phyloP scores from a whole-genome alignment of 1,140 invertebrate genomes.

The Drosophila aff. region DNA sequence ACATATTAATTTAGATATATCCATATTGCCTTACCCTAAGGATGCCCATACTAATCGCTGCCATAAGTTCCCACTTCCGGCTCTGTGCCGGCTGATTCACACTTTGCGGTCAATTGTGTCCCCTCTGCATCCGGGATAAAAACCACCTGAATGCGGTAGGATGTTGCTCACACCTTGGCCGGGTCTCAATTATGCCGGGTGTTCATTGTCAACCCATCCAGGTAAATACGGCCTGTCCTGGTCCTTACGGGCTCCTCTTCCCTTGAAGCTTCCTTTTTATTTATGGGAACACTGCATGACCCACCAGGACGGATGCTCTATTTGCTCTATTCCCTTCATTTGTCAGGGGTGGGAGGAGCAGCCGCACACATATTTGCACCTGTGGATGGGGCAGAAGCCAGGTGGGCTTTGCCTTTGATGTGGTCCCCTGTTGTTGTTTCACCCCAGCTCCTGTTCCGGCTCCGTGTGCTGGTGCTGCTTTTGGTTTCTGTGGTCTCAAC shows the following conservation, averaged over 20 bases:
- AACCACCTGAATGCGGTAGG: constrained; percentile 16
- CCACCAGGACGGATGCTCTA: constrained; percentile 9
- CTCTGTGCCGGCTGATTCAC: background rate
- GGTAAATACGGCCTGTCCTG: constrained; percentile 24
- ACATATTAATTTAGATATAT: background rate
- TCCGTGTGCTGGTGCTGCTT: constrained; percentile 10
- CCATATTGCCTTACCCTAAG: background rate
- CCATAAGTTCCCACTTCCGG: background rate
- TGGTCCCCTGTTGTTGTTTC: constrained; percentile 58
- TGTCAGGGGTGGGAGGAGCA: constrained; percentile 40
- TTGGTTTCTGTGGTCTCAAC: constrained; percentile 51
- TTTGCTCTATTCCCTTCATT: constrained; percentile 38
- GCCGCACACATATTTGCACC: constrained; percentile 59
- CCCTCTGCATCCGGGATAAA: constrained; percentile 9
- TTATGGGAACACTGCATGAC: constrained; percentile 33
- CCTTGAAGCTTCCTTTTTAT: constrained; percentile 48
- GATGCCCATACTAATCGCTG: background rate
- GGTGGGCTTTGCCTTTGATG: constrained; percentile 57
- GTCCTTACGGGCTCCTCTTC: constrained; percentile 11
- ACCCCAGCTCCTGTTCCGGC: background rate
- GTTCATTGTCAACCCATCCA: constrained; percentile 49
- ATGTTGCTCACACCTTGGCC: constrained; percentile 15
- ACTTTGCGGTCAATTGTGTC: constrained; percentile 33
- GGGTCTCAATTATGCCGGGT: constrained; percentile 52
- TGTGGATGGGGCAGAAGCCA: constrained; percentile 23